Evolutionary conservation across 2,888 invertebrate genomes (phyloP).

Genomic region (Peribatodes rhomboidaria): DNA sequence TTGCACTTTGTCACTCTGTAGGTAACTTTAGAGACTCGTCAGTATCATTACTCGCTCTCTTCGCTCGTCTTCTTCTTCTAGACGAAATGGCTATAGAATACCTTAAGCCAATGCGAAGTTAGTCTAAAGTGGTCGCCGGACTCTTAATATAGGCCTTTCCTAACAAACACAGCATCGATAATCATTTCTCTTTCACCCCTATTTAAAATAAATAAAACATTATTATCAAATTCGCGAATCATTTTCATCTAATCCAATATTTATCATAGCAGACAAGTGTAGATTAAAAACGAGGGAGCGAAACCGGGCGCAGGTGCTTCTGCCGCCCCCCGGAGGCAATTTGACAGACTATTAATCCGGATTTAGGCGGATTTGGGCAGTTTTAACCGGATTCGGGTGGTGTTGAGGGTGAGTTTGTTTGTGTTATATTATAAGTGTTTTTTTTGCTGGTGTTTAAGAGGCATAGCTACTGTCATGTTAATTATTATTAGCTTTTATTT

Average conservation of each 20-base stretch:
- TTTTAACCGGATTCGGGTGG: slow-evolving; percentile 68
- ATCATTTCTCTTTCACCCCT: too few species aligned
- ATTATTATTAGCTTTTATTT: too few species aligned
- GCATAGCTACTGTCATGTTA: too few species aligned
- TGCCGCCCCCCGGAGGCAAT: slow-evolving; percentile 74
- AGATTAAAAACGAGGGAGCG: slow-evolving; percentile 35
- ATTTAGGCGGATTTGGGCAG: slow-evolving; percentile 73
- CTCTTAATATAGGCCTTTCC: too few species aligned
- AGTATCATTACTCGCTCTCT: too few species aligned
- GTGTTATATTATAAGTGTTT: slow-evolving; percentile 3
- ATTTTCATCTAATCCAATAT: slow-evolving; percentile 39
- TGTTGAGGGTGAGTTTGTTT: neutral
- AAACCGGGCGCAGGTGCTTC: slow-evolving; percentile 70
- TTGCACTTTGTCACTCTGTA: too few species aligned
- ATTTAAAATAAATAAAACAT: slow-evolving; percentile 8
- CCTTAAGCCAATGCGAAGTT: too few species aligned
- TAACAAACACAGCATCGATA: too few species aligned
- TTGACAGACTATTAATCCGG: slow-evolving; percentile 86
- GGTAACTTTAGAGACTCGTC: too few species aligned
- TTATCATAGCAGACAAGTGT: slow-evolving; percentile 42
- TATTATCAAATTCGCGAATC: slow-evolving; percentile 18
- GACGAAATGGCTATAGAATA: too few species aligned
- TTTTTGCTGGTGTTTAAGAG: neutral
- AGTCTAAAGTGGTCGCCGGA: too few species aligned
- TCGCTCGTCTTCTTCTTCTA: too few species aligned